Percentiles rank a stretch among this genome's conserved stretches.
Conservation (phyloP, 2,888 invertebrate species). For the Matsumyia berberina region DNA sequence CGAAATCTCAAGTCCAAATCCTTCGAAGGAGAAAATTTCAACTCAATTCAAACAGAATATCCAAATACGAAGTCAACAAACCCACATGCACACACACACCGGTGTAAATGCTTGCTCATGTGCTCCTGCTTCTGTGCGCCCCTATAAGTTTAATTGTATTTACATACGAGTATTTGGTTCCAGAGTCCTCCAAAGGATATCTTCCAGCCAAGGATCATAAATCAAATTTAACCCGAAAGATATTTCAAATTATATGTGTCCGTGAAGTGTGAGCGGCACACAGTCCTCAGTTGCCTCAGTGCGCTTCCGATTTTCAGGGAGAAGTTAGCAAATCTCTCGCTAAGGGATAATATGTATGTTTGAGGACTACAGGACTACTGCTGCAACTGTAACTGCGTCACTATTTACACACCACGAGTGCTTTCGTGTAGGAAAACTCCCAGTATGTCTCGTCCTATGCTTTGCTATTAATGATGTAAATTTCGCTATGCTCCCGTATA, state of each 20-base stretch:
- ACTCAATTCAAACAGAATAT: slow-evolving; percentile 69
- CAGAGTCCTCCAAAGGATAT: slow-evolving; percentile 50
- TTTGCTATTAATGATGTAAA: slow-evolving; percentile 73
- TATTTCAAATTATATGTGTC: slow-evolving; percentile 70
- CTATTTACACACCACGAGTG: slow-evolving; percentile 47
- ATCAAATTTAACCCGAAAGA: slow-evolving; percentile 73
- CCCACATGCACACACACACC: slow-evolving; percentile 1
- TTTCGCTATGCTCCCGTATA: slow-evolving; percentile 64
- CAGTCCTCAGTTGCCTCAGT: background rate
- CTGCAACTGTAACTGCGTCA: slow-evolving; percentile 55
- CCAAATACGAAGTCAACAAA: slow-evolving; percentile 34
- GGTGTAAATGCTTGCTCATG: background rate
- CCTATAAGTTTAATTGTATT: slow-evolving; percentile 68
- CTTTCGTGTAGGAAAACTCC: slow-evolving; percentile 50
- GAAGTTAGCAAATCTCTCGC: slow-evolving; percentile 49
- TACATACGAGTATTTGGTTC: slow-evolving; percentile 61
- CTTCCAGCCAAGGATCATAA: slow-evolving; percentile 66
- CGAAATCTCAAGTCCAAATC: slow-evolving; percentile 61
- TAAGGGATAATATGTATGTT: slow-evolving; percentile 54
- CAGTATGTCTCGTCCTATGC: slow-evolving; percentile 32
- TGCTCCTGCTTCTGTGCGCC: background rate
- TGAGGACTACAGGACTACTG: slow-evolving; percentile 18
- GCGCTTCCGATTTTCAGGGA: background rate
- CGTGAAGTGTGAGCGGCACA: slow-evolving; percentile 15
- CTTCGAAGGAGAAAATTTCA: slow-evolving; percentile 60